Evolutionary conservation across 2,888 invertebrate species (phyloP), one percentile per base, ranked within the genome.

Genomic region (Lycaena phlaeas): DNA sequence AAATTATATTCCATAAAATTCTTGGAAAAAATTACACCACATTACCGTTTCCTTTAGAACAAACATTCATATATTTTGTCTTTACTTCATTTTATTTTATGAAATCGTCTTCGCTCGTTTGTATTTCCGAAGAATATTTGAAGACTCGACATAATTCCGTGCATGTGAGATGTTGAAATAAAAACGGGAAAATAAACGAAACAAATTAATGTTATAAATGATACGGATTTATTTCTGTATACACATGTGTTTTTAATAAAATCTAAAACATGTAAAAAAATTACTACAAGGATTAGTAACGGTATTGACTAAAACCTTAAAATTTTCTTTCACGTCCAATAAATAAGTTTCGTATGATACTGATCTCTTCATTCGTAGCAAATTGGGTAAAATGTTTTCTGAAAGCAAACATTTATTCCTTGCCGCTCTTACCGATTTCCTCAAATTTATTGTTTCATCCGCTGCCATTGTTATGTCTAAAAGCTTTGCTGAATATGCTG

Each of bases 61-160:
- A n/a, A n/a, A n/a, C n/a, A n/a, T n/a, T n/a, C n/a, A n/a, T n/a
- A 54, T 61, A 50, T 56, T 59, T 59, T 64, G 63, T 54, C 61
- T 62, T 61, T 56, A 61, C 52, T 53, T 58, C 59, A 57, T 70
- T 76, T 76, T 72, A 69, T 68, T 75, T 75, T 71, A 73, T 66
- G 57, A 54, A 52, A 50, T 52, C 63, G 61, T 73, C 65, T 72
- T 56, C 56, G 41, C 54, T 55, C 58, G 53, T 41, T 49, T 53
- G 60, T 64, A 62, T 67, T 67, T 64, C 62, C 56, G 49, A 53
- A 56, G 55, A 68, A 65, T 64, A 61, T 51, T 53, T 57, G 54
- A 70, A 72, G 64, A 60, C 64, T 64, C 61, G 57, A 57, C 59
- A 59, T 51, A 53, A 56, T 59, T 58, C 56, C 45, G 48, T 50